Base-by-base conservation (phyloP, 2,797 vertebrate genomes). In the Sorex maritimensis region DNA sequence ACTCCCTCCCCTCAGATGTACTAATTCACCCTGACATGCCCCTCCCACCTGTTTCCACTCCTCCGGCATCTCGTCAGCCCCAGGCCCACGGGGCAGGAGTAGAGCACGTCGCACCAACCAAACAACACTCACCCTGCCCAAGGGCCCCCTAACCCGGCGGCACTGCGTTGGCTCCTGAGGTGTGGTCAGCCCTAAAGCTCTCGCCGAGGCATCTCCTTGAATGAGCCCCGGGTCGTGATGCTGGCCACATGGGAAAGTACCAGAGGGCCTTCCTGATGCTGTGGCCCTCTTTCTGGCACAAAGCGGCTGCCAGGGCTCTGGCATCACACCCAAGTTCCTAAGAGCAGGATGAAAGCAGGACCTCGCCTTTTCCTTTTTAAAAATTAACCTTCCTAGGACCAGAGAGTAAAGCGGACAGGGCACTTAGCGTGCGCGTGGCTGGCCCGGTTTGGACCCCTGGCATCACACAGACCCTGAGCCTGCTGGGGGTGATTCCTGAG, bases 41-140 rank as follows among this genome's bases (percentile, higher is more conserved):
- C 90, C 96, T 97, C 97, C 95, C 74, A 15, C 88, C 74, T 38
- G 4, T 81, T 81, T 90, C 75, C 46, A 61, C 94, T 93, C 41
- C 93, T 95, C 96, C 97, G 97, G 97, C 97, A 97, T 97, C 97
- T 98, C 97, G 95, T 97, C 96, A 95, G 97, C 75, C 96, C 95
- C 96, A 93, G 97, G 85, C 94, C 92, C 58, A 19, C 58, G 5
- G 58, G 94, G 95, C 81, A 3, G 72, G 95, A 97, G 96, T 97
- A 97, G 98, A 97, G 97, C 97, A 97, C 88, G 7, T 90, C 90
- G 68, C 69, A 9, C 94, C 90, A 96, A 97, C 96, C 93, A 87
- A 90, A 81, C 69, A 95, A 94, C 82, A 95, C 97, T 95, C 82
- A 94, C 95, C 95, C 96, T 95, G 78, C 89, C 24, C 3, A 65